Conservation (phyloP, 1,140 invertebrate genomes). For the Glossosoma conforme region DNA sequence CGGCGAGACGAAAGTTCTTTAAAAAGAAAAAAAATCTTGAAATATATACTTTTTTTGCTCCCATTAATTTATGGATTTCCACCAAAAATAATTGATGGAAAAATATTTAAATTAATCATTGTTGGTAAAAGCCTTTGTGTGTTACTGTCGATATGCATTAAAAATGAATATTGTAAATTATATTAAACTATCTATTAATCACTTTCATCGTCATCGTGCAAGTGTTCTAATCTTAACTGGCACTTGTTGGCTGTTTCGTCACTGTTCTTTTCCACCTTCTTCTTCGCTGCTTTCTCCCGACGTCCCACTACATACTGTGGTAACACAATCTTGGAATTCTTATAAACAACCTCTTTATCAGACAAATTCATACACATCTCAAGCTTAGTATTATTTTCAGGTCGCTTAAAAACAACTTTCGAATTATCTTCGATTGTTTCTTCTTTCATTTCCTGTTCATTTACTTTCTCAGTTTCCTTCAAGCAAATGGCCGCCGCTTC, state of each 20-base stretch:
- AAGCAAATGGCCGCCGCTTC: constrained; percentile 67
- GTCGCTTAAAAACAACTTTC: constrained; percentile 51
- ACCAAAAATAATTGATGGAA: no score
- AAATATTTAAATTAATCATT: no score
- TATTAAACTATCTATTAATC: no score
- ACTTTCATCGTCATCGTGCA: constrained; percentile 54
- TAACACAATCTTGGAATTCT: constrained; percentile 66
- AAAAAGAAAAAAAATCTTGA: no score
- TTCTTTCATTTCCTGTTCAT: constrained; percentile 33
- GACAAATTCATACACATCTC: constrained; percentile 33
- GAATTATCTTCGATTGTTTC: constrained; percentile 31
- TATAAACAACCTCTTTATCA: constrained; percentile 52
- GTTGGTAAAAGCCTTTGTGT: no score
- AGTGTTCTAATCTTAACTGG: constrained; percentile 57
- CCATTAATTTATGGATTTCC: no score
- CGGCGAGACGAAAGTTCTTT: no score
- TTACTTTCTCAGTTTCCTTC: constrained; percentile 55
- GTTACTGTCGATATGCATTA: no score
- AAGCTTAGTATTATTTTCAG: constrained; percentile 16
- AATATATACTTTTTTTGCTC: no score
- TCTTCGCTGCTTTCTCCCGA: constrained; percentile 49
- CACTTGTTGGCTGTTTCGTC: constrained; percentile 36
- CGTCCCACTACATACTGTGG: constrained; percentile 77
- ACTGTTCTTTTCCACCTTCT: constrained; percentile 30
- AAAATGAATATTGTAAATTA: no score